These are phyloP conservation scores for Lacerta bilineata DNA, from an alignment of 2,797 vertebrate genomes.

Conservation along the genomic window DNA sequence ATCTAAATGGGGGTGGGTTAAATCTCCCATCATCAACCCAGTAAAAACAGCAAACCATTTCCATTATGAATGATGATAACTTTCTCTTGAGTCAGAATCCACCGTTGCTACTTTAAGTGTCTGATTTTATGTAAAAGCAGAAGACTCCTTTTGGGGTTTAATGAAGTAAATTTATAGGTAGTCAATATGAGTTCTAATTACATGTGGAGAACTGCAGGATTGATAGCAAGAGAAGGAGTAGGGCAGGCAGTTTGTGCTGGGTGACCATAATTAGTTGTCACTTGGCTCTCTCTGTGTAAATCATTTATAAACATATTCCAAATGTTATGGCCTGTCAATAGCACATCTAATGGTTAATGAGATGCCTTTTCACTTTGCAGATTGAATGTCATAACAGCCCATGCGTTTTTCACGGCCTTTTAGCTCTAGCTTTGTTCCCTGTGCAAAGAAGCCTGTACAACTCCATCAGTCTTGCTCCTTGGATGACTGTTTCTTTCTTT, in stretches of 20 bases:
- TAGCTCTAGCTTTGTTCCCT: constrained; percentile 67
- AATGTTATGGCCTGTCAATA: constrained; percentile 74
- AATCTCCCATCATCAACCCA: background rate
- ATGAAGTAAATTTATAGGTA: constrained; percentile 63
- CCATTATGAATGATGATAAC: background rate
- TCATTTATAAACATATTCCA: constrained; percentile 75
- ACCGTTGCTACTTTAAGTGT: background rate
- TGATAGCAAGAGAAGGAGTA: constrained; percentile 59
- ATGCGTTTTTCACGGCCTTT: constrained; percentile 67
- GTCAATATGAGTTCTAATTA: constrained; percentile 71
- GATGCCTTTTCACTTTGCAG: constrained; percentile 73
- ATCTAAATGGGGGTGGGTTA: background rate
- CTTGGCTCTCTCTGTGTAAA: constrained; percentile 70
- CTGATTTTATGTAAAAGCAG: background rate
- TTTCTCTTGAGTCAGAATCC: background rate
- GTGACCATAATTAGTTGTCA: constrained; percentile 68
- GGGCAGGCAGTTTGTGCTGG: constrained; percentile 52
- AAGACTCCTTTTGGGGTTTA: constrained; percentile 50
- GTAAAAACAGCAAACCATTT: background rate
- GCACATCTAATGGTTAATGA: constrained; percentile 77
- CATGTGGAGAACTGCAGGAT: constrained; percentile 53
- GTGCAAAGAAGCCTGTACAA: constrained; percentile 55
- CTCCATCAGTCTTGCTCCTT: constrained; percentile 54
- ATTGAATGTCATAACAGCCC: constrained; percentile 75
- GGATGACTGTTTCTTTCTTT: constrained; percentile 59